A percentile compares a stretch with the other conserved stretches of the same genome.
Evolutionary conservation across 2,797 vertebrate species (phyloP).

Genomic region (Pyrocephalus nanus): DNA sequence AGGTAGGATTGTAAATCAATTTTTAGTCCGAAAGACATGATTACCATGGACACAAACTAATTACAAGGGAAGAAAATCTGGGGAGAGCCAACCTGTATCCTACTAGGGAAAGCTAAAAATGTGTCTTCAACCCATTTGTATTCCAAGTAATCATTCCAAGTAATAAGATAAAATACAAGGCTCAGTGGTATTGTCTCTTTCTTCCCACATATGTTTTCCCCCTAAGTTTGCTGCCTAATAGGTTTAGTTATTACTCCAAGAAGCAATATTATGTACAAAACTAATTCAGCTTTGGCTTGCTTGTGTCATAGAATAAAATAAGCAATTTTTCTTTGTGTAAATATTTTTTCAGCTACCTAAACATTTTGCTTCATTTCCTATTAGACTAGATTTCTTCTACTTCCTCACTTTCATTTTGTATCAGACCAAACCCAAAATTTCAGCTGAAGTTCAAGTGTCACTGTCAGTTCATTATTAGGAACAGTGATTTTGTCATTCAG

Average conservation of each 20-base stretch:
- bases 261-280: background rate
- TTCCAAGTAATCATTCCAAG: background rate
- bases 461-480: background rate
- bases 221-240: background rate
- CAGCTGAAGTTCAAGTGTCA: background rate
- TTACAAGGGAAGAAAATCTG: background rate
- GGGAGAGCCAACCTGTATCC: background rate
- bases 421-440: background rate
- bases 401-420: background rate
- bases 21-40: background rate
- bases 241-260: background rate
- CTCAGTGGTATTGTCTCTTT: background rate
- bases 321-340: background rate
- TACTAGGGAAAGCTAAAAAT: background rate
- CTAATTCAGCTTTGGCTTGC: background rate
- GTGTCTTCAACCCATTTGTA: background rate
- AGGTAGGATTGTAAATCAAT: background rate
- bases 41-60: background rate
- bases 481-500: background rate
- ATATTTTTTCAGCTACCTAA: background rate
- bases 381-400: background rate
- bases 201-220: fast-evolving
- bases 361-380: background rate
- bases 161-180: background rate
- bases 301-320: background rate